Conservation (phyloP, 1,140 invertebrate species). For the Ceratosolen solmsi region DNA sequence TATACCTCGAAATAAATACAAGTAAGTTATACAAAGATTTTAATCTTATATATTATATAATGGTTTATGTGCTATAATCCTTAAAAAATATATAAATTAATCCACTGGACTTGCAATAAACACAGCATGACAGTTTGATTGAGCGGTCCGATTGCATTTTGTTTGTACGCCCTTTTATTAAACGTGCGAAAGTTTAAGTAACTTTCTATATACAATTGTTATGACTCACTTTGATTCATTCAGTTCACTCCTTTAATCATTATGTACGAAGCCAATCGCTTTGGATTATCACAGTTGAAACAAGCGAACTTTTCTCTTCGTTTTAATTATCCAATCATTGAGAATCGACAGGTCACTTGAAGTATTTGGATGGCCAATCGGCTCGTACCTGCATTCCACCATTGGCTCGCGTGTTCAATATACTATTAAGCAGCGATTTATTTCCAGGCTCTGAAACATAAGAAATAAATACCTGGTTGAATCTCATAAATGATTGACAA, state of each 20-base stretch:
- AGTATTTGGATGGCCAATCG: constrained; percentile 79
- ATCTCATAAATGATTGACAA: too few species aligned
- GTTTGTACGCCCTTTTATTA: too few species aligned
- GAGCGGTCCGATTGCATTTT: too few species aligned
- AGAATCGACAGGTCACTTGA: constrained; percentile 44
- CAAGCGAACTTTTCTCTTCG: background rate
- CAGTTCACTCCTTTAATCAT: background rate
- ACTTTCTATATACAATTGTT: background rate
- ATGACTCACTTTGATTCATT: too few species aligned
- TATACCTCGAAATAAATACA: background rate
- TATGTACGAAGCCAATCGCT: background rate
- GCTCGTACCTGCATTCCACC: constrained; percentile 74
- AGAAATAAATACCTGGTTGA: background rate
- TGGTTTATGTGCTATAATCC: background rate
- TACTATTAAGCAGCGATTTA: constrained; percentile 64
- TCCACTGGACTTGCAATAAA: background rate
- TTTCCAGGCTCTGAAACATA: constrained; percentile 61
- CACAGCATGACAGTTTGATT: too few species aligned
- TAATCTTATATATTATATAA: background rate
- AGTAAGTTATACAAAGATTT: background rate
- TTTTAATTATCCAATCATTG: background rate
- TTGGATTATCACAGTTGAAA: constrained; percentile 42
- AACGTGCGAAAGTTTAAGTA: background rate
- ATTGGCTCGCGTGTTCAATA: constrained; percentile 67
- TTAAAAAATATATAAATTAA: background rate